Evolutionary conservation across 2,113 vertebrate genomes (phyloP).

Genomic region (Mastomys natalensis): DNA sequence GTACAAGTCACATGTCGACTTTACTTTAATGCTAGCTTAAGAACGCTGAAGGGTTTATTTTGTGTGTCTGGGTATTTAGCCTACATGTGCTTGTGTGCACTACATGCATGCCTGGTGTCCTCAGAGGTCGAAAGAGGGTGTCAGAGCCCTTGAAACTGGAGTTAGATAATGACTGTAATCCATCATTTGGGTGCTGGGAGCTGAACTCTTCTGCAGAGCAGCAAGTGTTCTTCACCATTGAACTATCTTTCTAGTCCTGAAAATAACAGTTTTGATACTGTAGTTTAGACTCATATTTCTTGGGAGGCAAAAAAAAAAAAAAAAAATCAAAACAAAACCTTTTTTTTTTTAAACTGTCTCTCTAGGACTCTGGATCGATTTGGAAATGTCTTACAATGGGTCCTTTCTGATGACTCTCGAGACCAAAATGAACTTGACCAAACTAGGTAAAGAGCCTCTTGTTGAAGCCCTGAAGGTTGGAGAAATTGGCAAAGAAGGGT

Average conservation of each 20-base stretch:
- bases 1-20: not conserved
- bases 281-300: slow-evolving; percentile 27
- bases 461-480: slow-evolving; percentile 92
- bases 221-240: not conserved
- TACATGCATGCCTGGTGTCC: not conserved
- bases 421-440: slow-evolving; percentile 99
- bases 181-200: not conserved
- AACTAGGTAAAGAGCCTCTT: slow-evolving; percentile 95
- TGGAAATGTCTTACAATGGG: slow-evolving; percentile 96
- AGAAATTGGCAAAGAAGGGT: slow-evolving; percentile 97
- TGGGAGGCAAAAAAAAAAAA: not conserved
- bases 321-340: not conserved
- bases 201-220: not conserved
- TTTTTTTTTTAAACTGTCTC: slow-evolving; percentile 57
- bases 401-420: slow-evolving; percentile 99
- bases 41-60: not conserved
- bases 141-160: not conserved
- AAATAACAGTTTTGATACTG: slow-evolving; percentile 26
- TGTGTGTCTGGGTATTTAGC: not conserved
- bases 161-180: not conserved
- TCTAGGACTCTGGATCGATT: slow-evolving; percentile 97
- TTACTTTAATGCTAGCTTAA: not conserved
- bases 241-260: not conserved
- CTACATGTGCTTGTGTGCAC: not conserved
- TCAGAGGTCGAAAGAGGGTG: not conserved